phyloP scores from a whole-genome alignment of 37 sponge, comb jelly and placozoan genomes.

The Spongilla lacustris region DNA sequence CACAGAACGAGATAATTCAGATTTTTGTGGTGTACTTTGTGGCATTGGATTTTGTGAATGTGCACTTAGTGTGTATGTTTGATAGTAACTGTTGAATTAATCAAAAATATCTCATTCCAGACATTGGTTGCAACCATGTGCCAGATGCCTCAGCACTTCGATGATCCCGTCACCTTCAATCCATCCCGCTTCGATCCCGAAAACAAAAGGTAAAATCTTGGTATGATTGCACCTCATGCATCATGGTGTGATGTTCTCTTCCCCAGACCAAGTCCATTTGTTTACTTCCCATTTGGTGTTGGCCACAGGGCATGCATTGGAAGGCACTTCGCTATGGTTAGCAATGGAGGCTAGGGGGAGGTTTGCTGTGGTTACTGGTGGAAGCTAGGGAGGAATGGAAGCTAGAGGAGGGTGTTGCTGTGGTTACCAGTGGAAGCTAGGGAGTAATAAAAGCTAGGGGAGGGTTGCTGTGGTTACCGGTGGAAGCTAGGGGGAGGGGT shows the following conservation, averaged over 20 bases:
- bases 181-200: constrained; percentile 3
- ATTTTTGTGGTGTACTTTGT: too few relatives aligned
- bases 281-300: constrained; percentile 28
- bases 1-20: too few relatives aligned
- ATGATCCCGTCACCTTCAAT: constrained; percentile 4
- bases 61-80: too few relatives aligned
- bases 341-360: not conserved
- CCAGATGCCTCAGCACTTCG: not conserved
- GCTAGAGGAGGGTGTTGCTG: too few relatives aligned
- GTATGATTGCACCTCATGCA: too few relatives aligned
- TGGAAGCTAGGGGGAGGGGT: too few relatives aligned
- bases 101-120: not conserved
- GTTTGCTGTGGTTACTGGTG: not conserved
- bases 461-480: too few relatives aligned
- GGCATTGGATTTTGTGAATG: too few relatives aligned
- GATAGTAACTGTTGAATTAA: too few relatives aligned
- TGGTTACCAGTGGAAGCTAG: too few relatives aligned
- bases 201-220: constrained; percentile 7
- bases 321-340: constrained; percentile 29
- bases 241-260: not conserved
- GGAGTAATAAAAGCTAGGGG: too few relatives aligned
- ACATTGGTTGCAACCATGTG: not conserved
- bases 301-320: constrained; percentile 33
- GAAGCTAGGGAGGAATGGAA: too few relatives aligned
- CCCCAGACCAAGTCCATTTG: constrained; percentile 13